phyloP scores from a whole-genome alignment of 2,797 vertebrate species.

The Galago senegalensis region DNA sequence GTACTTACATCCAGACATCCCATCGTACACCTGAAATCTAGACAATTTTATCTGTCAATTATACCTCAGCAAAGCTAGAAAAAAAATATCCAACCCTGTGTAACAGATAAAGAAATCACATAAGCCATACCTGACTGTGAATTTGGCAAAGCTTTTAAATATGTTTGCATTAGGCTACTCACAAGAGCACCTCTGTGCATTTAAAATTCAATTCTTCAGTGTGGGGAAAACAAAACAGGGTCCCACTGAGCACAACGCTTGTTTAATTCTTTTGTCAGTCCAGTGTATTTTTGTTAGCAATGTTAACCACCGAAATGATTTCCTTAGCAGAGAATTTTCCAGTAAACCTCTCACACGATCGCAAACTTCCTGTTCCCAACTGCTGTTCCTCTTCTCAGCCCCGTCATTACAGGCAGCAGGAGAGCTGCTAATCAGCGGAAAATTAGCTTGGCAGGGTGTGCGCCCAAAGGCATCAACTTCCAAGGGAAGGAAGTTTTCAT shows the following conservation, averaged over 20 bases:
- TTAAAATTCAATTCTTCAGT: constrained; percentile 27
- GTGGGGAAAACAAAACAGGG: not conserved
- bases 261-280: not conserved
- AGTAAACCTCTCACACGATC: constrained; percentile 26
- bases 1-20: not conserved
- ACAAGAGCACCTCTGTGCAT: not conserved
- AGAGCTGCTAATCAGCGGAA: constrained; percentile 68
- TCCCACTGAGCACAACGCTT: not conserved
- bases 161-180: not conserved
- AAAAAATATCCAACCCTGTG: not conserved
- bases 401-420: not conserved
- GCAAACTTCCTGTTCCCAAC: constrained; percentile 59
- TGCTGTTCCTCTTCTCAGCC: not conserved
- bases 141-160: constrained; percentile 37
- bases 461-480: constrained; percentile 9
- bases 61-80: not conserved
- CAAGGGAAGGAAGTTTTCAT: constrained; percentile 51
- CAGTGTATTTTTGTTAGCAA: constrained; percentile 35
- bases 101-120: constrained; percentile 31
- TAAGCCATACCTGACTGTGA: not conserved
- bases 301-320: constrained; percentile 61
- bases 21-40: not conserved
- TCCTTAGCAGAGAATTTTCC: constrained; percentile 62
- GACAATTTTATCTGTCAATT: not conserved
- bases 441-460: not conserved